Evolutionary conservation across 2,113 vertebrate species (phyloP), one percentile per base, ranked within the genome.

Genomic region (Pseudolaguvia tuberculata): DNA sequence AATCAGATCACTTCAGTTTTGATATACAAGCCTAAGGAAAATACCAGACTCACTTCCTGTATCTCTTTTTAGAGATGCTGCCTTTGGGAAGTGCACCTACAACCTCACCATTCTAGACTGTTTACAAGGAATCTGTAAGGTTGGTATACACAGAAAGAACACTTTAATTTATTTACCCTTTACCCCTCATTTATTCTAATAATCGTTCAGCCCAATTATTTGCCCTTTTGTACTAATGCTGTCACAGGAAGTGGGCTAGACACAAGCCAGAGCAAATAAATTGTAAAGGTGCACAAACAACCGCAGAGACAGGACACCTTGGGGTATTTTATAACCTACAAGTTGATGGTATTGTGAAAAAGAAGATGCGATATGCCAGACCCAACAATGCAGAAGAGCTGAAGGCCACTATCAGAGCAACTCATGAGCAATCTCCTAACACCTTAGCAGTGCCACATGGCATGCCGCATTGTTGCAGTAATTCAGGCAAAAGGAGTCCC

Each of bases 91-190:
- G 67, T 93, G 91, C 87, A 92, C 91, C 3, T 98, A 95, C 82
- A 93, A 91, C 80, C 92, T 98, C 67, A 93, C 93, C 0, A 89
- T 98, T 82, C 89, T 97, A 25, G 91, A 96, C 87, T 96, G 95
- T 85, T 90, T 98, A 83, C 93, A 95, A 80, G 95, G 94, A 79
- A 88, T 97, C 84, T 90, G 89, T 79, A 97, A 97, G 94, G 95
- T 96, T 91, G 90, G 69, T 56, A 21, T 39, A 25, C 15, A 25
- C 21, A 13, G 42, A 13, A 5, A n/a, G 25, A 56, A 52, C 31
- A 4, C 18, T 31, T 50, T 63, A 27, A 20, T 35, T 31, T 17
- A 10, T 5, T 42, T 4, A 42, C 39, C 5, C 23, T 5, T 42
- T 4, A 42, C 39, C 5, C 23, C 17, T 31, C 4, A 35, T 47